Evolutionary conservation across 2,113 vertebrate genomes (phyloP), one percentile per base, ranked within the genome.

Genomic region (Zingel zingel): DNA sequence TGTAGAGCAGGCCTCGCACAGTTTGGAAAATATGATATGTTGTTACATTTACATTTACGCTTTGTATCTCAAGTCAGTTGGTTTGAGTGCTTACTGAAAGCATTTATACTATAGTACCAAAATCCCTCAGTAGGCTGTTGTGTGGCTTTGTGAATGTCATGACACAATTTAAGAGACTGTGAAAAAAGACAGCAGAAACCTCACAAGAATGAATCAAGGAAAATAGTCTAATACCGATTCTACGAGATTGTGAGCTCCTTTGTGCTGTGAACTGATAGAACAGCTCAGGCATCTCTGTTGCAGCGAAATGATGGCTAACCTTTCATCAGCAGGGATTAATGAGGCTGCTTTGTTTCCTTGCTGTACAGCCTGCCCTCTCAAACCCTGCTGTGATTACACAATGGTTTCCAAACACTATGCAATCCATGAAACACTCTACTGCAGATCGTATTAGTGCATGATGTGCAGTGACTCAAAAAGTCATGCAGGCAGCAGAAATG

Each of bases 251-350:
- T 15, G n/a, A 80, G 53, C 27, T 16, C 25, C 54, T 68, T 13
- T 30, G 33, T 50, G 53, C 64, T 71, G 45, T 6, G 33, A 66
- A 64, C 50, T 43, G 27, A 70, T 63, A 48, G 36, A 58, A 53
- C n/a, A 64, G 77, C 82, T 56, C 68, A 69, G 47, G 76, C 74
- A 53, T 71, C 54, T 82, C 45, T 66, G 25, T 67, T 73, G 72
- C 61, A 51, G 23, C 21, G 3, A 14, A 81, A 62, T 2, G 77
- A 53, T 51, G 2, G 48, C 78, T 86, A 80, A 89, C 73, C 81
- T 58, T 71, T 64, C 27, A 75, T 88, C 81, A 91, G 76, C 76
- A 11, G 79, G 90, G 81, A 84, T 82, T 89, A 84, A 84, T 82
- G 77, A 82, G 87, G 83, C 62, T 73, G 58, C 71, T 86, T 87